Evolutionary conservation across 2,797 vertebrate species (phyloP), one percentile per base, ranked within the genome.

Genomic region (Acrossocheilus wenchowensis): DNA sequence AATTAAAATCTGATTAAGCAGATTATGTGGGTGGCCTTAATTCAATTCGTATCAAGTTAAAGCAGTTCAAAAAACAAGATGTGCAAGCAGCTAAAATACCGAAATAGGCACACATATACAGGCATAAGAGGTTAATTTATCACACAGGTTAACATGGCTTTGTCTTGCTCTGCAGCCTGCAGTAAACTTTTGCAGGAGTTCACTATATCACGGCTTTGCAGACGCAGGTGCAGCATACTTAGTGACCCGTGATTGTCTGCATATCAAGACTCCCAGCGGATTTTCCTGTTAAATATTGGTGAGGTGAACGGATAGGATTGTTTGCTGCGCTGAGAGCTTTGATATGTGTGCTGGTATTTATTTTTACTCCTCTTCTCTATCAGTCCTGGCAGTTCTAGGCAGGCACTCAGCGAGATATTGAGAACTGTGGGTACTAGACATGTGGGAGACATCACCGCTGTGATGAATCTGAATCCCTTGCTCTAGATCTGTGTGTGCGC

Each of bases 391-490:
- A 54, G 84, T 89, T 41, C 81, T 82, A 79, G 73, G 84, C 69
- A 74, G 60, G 71, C 85, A 81, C 68, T 19, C 54, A n/a, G 75
- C 19, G 45, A 88, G 82, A 78, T 81, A 81, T 88, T 72, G 78
- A 87, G 78, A 71, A 84, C 62, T 88, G 52, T 86, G 77, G 80
- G 81, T 71, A n/a, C 36, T 48, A 90, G 84, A 80, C 88, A 83
- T 90, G 84, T 50, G 87, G 88, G 89, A 89, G 86, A 90, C 68
- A 81, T 84, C 43, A 41, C 50, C 69, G 73, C 86, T 86, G 86
- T 87, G 88, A 90, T 90, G 86, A 89, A 89, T 90, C 86, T 72
- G 74, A 89, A 71, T 88, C 81, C 86, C 84, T 57, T 79, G 89
- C 85, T 89, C 84, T 82, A 87, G 84, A 84, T 88, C 26, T 74